These are phyloP conservation scores for Bombyx huttoni DNA, from an alignment of 2,888 invertebrate genomes.

Conservation along the genomic window DNA sequence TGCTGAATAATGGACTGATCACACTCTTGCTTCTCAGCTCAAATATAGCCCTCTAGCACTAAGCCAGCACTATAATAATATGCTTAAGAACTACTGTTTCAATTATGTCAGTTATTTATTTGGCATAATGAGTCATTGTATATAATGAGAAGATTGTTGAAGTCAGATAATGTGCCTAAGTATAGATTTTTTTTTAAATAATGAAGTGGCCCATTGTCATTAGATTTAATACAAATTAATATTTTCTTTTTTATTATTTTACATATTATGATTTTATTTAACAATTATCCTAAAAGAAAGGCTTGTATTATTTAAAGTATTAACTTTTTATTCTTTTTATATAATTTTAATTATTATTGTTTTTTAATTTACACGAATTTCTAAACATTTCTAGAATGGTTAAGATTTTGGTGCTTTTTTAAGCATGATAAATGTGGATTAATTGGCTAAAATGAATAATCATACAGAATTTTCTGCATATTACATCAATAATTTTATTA, in stretches of 20 bases:
- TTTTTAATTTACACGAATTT: not conserved
- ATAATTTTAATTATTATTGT: conserved; percentile 7
- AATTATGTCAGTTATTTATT: conserved; percentile 51
- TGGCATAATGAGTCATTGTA: conserved; percentile 59
- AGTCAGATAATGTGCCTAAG: conserved; percentile 44
- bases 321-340: conserved; percentile 42
- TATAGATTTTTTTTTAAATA: conserved; percentile 37
- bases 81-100: conserved; percentile 57
- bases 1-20: conserved; percentile 42
- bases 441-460: not conserved
- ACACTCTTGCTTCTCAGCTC: conserved; percentile 54
- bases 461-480: not conserved
- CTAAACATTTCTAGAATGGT: not conserved
- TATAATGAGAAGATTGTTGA: conserved; percentile 56
- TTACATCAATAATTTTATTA: not conserved
- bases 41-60: conserved; percentile 57
- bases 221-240: conserved; percentile 33
- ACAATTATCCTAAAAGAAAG: conserved; percentile 37
- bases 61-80: conserved; percentile 44
- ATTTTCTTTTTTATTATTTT: conserved; percentile 44
- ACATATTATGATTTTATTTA: conserved; percentile 56
- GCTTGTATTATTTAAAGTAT: conserved; percentile 66
- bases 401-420: not conserved
- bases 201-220: conserved; percentile 57
- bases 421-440: not conserved